Evolutionary conservation across 2,797 vertebrate species (phyloP).

Genomic region (Brachymystax lenok): DNA sequence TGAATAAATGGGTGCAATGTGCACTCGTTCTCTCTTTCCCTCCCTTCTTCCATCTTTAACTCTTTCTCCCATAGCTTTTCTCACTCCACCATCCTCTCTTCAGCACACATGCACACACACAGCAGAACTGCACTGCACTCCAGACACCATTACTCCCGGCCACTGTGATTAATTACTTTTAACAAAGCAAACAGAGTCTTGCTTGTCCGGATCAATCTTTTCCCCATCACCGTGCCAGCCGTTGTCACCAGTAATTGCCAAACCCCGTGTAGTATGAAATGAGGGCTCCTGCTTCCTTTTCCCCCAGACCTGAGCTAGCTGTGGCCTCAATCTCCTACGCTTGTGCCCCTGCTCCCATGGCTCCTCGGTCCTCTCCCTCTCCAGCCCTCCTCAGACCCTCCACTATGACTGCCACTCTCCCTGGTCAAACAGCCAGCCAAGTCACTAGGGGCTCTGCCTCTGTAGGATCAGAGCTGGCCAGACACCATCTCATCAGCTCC

Average conservation of each 20-base stretch:
- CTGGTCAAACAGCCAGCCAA: neutral
- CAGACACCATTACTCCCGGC: conserved; percentile 58
- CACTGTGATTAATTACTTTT: conserved; percentile 75
- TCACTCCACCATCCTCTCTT: conserved; percentile 17
- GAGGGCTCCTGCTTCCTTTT: conserved; percentile 48
- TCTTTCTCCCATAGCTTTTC: neutral
- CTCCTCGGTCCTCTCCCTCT: conserved; percentile 16
- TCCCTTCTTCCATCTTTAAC: neutral
- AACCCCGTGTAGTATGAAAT: conserved; percentile 69
- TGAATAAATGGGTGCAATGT: conserved; percentile 59
- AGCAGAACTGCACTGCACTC: conserved; percentile 42
- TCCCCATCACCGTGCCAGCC: conserved; percentile 44
- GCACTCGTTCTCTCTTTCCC: conserved; percentile 28
- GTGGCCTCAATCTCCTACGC: conserved; percentile 56
- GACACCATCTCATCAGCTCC: conserved; percentile 15
- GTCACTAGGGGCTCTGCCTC: conserved; percentile 1
- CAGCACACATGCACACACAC: conserved; percentile 20
- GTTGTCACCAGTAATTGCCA: conserved; percentile 69
- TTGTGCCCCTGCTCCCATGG: conserved; percentile 32
- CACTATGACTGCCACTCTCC: neutral
- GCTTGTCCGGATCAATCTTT: conserved; percentile 73
- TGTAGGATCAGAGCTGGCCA: neutral
- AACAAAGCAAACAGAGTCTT: conserved; percentile 74
- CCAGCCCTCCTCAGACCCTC: neutral
- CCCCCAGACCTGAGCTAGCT: conserved; percentile 50